Conservation (phyloP, 2,113 vertebrate genomes). For the Puma concolor region DNA sequence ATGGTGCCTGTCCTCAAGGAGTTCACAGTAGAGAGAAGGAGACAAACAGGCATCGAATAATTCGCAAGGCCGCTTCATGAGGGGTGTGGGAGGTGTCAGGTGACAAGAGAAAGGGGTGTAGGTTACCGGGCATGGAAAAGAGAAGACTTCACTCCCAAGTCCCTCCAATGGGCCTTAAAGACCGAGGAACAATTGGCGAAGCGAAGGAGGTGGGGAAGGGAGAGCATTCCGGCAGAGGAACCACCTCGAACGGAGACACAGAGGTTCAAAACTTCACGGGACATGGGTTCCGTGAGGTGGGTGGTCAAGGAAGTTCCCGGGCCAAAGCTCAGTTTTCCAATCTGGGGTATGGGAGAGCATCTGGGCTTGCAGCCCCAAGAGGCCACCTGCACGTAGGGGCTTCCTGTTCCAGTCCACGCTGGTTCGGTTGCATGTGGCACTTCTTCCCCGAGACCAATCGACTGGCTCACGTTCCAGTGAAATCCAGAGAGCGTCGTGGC, state of each 20-base stretch:
- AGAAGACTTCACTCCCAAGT: neutral
- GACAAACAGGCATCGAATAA: neutral
- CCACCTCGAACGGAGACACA: neutral
- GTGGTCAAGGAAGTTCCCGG: neutral
- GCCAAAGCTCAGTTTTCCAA: neutral
- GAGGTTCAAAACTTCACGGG: neutral
- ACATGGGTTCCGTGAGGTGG: neutral
- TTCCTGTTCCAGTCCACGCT: neutral
- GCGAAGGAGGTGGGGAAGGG: rapidly evolving
- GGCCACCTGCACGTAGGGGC: neutral
- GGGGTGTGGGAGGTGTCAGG: neutral
- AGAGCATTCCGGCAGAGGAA: neutral
- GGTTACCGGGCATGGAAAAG: rapidly evolving
- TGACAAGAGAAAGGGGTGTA: neutral
- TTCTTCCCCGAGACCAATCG: neutral
- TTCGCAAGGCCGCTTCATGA: neutral
- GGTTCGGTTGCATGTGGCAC: too few relatives aligned
- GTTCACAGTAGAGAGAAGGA: neutral
- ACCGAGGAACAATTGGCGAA: neutral
- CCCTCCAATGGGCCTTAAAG: neutral
- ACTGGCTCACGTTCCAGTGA: neutral
- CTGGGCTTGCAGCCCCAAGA: neutral
- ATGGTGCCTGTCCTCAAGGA: neutral
- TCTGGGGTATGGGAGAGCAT: neutral
- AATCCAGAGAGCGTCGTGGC: neutral